Evolutionary conservation across 2,113 vertebrate species (phyloP), one percentile per base, ranked within the genome.

Genomic region (Cariama cristata): DNA sequence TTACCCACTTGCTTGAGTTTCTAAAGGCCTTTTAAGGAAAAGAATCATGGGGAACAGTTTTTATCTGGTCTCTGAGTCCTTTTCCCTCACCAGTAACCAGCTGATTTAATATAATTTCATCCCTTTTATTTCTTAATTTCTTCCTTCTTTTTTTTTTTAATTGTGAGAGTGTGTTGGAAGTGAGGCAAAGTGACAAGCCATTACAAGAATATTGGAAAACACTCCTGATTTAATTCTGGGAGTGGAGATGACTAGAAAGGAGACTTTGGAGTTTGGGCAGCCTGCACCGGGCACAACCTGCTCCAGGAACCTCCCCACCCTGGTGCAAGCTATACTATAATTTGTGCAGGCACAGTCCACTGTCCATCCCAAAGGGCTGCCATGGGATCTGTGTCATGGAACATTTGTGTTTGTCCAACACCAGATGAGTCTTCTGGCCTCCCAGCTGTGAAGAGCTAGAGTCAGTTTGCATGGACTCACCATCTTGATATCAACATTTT

Each of bases 321-420:
- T 0, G 8, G 35, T 11, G 4, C 64, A 45, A 88, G 42, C 38
- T 76, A 56, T 62, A 32, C 74, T 90, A 1, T 86, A 94, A 96
- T 86, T 92, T 86, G 28, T 50, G 68, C 0, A 0, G 86, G 79
- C 79, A 80, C 1, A 0, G 62, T 53, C 68, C 19, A n/a, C 83
- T 63, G 67, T 82, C 76, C 86, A 63, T 47, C 68, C 74, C 79
- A 38, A 72, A 88, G 20, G 23, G 52, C 47, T 68, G 56, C 90
- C 63, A 9, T 2, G 6, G 35, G n/a, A 83, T 40, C 45, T 75
- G 52, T 92, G 88, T 92, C 96, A 93, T 74, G 96, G 94, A 93
- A 95, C 72, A 86, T 86, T 94, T 73, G 83, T 73, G 49, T 30
- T 56, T 62, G 71, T 30, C 76, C 92, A 40, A 90, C 90, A 88